Percentiles rank a stretch among this genome's conserved stretches.
phyloP scores from a whole-genome alignment of 2,797 vertebrate genomes.

The Mormyrops boulengeri region DNA sequence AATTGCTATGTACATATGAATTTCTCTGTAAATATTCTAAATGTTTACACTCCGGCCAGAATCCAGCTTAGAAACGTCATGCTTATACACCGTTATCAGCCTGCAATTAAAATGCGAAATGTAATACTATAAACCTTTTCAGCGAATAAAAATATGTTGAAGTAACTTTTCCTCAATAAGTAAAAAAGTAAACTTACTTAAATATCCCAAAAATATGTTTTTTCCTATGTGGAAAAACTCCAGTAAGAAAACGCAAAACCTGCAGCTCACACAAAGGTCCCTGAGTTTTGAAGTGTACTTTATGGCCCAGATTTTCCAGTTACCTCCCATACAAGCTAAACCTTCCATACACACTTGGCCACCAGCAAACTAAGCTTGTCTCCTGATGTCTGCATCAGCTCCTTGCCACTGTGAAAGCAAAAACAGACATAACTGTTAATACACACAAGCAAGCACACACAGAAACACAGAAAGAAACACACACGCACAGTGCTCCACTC shows the following conservation, averaged over 20 bases:
- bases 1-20: not conserved
- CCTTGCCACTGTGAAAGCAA: conserved; percentile 52
- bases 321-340: conserved; percentile 47
- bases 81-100: not conserved
- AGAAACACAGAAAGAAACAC: conserved; percentile 20
- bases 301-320: conserved; percentile 38
- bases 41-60: not conserved
- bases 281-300: conserved; percentile 24
- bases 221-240: not conserved
- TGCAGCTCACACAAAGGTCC: not conserved
- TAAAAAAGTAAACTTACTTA: not conserved
- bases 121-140: not conserved
- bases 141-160: not conserved
- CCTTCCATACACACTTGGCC: conserved; percentile 52
- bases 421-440: not conserved
- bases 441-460: not conserved
- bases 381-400: conserved; percentile 61
- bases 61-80: not conserved
- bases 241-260: not conserved
- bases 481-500: conserved; percentile 20
- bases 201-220: not conserved
- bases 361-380: conserved; percentile 60
- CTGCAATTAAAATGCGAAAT: not conserved
- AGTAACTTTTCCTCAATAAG: not conserved
- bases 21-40: not conserved